Percentiles rank a stretch among this genome's conserved stretches.
These are phyloP conservation scores for Trichogramma evanescens DNA, from an alignment of 2,888 invertebrate genomes.

Conservation along the genomic window DNA sequence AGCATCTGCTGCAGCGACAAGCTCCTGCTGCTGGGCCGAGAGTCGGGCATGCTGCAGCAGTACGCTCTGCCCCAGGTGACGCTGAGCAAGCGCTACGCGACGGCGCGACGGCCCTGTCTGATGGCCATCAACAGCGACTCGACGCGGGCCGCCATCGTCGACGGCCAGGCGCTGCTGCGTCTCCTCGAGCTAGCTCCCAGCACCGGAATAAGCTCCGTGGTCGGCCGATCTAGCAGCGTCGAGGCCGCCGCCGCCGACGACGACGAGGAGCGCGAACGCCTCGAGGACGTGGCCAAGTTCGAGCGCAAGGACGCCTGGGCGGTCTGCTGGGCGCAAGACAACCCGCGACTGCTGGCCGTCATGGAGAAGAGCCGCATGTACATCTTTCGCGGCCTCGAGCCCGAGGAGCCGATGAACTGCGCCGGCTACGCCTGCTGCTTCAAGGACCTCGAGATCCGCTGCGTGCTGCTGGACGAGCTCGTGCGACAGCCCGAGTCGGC, in stretches of 20 bases:
- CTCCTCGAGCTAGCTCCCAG: slow-evolving; percentile 62
- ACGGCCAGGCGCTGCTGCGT: slow-evolving; percentile 70
- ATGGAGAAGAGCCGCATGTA: slow-evolving; percentile 97
- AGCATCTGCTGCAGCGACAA: slow-evolving; percentile 78
- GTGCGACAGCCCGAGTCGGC: slow-evolving; percentile 74
- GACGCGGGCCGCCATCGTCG: slow-evolving; percentile 76
- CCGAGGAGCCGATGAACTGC: slow-evolving; percentile 88
- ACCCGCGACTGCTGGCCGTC: slow-evolving; percentile 82
- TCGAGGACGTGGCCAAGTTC: slow-evolving; percentile 54
- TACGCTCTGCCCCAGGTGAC: slow-evolving; percentile 84
- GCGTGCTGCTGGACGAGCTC: slow-evolving; percentile 83
- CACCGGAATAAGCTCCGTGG: not conserved
- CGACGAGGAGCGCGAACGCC: slow-evolving; percentile 29
- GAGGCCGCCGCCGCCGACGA: too few relatives aligned
- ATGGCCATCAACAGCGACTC: slow-evolving; percentile 85
- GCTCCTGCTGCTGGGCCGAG: slow-evolving; percentile 75
- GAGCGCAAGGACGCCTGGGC: slow-evolving; percentile 95
- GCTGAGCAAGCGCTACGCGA: slow-evolving; percentile 70
- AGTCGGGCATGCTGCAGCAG: slow-evolving; percentile 80
- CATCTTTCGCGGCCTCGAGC: slow-evolving; percentile 81
- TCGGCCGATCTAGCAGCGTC: not conserved
- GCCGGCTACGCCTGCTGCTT: slow-evolving; percentile 91
- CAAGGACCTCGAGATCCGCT: slow-evolving; percentile 87
- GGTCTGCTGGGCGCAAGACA: slow-evolving; percentile 91
- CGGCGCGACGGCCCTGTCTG: slow-evolving; percentile 62